Percentiles rank a stretch among this genome's conserved stretches.
These are phyloP conservation scores for Ifrita kowaldi DNA, from an alignment of 2,113 vertebrate species.

Conservation along the genomic window DNA sequence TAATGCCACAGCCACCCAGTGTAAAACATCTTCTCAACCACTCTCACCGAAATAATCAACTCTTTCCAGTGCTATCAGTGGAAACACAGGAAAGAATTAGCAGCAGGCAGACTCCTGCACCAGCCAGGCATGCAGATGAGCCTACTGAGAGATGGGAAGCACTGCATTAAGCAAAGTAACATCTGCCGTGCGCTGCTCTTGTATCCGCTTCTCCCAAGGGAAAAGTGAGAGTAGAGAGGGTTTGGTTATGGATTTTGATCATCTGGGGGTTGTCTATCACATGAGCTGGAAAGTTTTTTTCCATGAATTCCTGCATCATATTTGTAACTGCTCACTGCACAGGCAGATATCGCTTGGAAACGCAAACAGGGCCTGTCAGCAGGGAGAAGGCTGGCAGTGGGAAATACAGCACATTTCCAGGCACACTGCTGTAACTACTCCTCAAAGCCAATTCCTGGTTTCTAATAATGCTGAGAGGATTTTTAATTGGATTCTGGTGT, in stretches of 20 bases:
- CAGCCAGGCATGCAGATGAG: not conserved
- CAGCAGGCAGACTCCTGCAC: not conserved
- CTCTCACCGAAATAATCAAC: not conserved
- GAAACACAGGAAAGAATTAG: not conserved
- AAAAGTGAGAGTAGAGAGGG: not conserved
- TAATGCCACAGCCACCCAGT: not conserved
- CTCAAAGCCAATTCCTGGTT: not conserved
- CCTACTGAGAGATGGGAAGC: not conserved
- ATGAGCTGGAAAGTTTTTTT: not conserved
- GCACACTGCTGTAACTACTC: not conserved
- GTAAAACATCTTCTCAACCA: not conserved
- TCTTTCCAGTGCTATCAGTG: not conserved
- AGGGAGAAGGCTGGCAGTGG: not conserved
- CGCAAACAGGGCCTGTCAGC: not conserved
- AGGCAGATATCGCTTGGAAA: not conserved
- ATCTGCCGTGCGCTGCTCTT: not conserved
- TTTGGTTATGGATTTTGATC: not conserved
- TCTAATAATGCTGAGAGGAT: not conserved
- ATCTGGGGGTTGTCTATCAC: not conserved
- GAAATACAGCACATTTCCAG: not conserved
- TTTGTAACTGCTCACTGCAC: not conserved
- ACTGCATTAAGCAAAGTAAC: not conserved
- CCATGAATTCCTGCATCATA: not conserved
- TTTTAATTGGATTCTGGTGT: not conserved
- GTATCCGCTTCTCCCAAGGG: not conserved